Conservation (phyloP, 1,140 invertebrate species). For the Drosophila dunni region DNA sequence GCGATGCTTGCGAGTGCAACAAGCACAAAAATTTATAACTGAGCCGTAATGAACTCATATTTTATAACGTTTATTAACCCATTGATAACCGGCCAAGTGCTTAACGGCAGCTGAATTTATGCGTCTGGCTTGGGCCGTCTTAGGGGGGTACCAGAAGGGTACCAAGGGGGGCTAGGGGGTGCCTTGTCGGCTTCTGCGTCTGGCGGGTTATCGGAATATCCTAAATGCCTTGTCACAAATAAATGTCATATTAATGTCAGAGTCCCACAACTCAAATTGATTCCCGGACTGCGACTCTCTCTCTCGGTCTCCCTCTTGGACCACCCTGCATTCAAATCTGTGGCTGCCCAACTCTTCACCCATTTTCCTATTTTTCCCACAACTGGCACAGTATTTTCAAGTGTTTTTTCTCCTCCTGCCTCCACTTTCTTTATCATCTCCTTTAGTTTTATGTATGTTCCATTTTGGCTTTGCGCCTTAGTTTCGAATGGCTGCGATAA, state of each 20-base stretch:
- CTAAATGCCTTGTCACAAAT: constrained; percentile 72
- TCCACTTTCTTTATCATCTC: constrained; percentile 7
- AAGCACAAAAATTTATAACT: constrained; percentile 77
- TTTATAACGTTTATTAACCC: constrained; percentile 83
- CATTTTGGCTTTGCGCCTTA: constrained; percentile 47
- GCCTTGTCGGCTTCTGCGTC: constrained; percentile 25
- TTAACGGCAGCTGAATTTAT: constrained; percentile 68
- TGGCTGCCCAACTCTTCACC: constrained; percentile 4
- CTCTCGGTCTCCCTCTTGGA: not conserved
- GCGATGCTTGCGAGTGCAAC: constrained; percentile 64
- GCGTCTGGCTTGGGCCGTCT: constrained; percentile 54
- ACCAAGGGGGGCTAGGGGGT: not conserved
- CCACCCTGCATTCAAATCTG: constrained; percentile 64
- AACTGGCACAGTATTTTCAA: constrained; percentile 29
- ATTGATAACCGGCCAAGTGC: constrained; percentile 75
- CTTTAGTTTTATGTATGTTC: constrained; percentile 60
- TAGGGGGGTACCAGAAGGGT: not conserved
- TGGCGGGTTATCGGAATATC: constrained; percentile 54
- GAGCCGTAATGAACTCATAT: constrained; percentile 80
- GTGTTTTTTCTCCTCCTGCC: constrained; percentile 7
- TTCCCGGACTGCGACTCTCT: constrained; percentile 22
- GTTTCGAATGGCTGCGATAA: constrained; percentile 68
- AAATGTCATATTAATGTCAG: constrained; percentile 83
- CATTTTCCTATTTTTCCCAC: constrained; percentile 1
- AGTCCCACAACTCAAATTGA: constrained; percentile 69